Evolutionary conservation across 2,113 vertebrate genomes (phyloP).

Genomic region (Xyliphius kryptos): DNA sequence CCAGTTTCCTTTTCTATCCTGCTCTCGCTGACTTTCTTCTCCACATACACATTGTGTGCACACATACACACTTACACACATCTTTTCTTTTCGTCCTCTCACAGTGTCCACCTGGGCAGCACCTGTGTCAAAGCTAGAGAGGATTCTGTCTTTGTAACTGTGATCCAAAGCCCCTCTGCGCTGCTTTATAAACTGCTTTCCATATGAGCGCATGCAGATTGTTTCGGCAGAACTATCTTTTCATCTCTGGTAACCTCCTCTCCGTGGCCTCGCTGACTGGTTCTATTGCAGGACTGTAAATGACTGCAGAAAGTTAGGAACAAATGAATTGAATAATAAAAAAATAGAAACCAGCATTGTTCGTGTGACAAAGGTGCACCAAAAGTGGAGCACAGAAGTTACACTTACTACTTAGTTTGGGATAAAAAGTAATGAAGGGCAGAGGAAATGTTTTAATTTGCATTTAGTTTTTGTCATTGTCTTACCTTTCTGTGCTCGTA

Average conservation of each 20-base stretch:
- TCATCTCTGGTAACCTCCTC: not conserved
- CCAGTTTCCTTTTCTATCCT: not conserved
- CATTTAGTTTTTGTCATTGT: not conserved
- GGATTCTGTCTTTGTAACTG: constrained; percentile 31
- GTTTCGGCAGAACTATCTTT: not conserved
- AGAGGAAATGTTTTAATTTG: not conserved
- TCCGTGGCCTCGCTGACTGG: not conserved
- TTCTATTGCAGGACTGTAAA: constrained; percentile 23
- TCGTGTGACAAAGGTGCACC: not conserved
- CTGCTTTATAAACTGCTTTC: not conserved
- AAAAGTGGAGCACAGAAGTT: constrained; percentile 19
- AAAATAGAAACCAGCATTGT: constrained; percentile 7
- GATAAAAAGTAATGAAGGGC: not conserved
- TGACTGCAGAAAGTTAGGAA: no score
- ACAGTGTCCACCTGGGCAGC: constrained; percentile 48
- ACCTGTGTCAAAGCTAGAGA: constrained; percentile 46
- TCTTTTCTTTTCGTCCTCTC: constrained; percentile 20
- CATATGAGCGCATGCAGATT: not conserved
- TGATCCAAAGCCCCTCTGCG: not conserved
- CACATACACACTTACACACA: not conserved
- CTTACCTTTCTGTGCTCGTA: not conserved
- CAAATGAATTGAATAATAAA: constrained; percentile 14
- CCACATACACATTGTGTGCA: constrained; percentile 2
- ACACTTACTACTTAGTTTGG: not conserved
- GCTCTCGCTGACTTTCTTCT: not conserved